These are phyloP conservation scores for Polypedilum pembai DNA, from an alignment of 1,140 invertebrate genomes.

Conservation along the genomic window DNA sequence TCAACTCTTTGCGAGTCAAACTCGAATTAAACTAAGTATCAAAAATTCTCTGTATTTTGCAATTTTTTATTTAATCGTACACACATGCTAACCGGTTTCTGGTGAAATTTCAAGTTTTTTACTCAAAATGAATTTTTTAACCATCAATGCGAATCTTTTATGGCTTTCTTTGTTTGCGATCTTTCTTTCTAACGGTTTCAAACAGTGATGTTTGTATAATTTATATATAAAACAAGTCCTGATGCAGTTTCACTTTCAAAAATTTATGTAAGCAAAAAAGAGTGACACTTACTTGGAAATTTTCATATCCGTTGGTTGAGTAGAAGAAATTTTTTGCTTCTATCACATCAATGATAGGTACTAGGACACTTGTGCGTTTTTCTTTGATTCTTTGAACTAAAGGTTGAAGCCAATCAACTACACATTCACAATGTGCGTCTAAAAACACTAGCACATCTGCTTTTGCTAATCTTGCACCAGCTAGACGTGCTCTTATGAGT, in stretches of 20 bases:
- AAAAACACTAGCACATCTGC: conserved; percentile 87
- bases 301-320: conserved; percentile 56
- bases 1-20: no score
- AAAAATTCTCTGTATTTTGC: no score
- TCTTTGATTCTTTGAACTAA: conserved; percentile 74
- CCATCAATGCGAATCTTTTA: no score
- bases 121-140: no score
- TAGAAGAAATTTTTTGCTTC: conserved; percentile 80
- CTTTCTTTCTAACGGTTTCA: no score
- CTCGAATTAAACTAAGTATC: no score
- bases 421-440: conserved; percentile 94
- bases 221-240: background rate
- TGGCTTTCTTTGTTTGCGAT: no score
- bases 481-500: conserved; percentile 74
- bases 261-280: background rate
- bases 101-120: no score
- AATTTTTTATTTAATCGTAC: no score
- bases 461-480: conserved; percentile 65
- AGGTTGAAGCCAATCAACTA: conserved; percentile 75
- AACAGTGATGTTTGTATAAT: no score
- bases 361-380: conserved; percentile 68
- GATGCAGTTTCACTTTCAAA: background rate
- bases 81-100: no score
- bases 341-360: conserved; percentile 90
- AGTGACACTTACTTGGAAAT: conserved; percentile 46